A percentile compares a stretch with the other conserved stretches of the same genome.
phyloP scores from a whole-genome alignment of 1,140 invertebrate species.

The Drosophila bifasciata region DNA sequence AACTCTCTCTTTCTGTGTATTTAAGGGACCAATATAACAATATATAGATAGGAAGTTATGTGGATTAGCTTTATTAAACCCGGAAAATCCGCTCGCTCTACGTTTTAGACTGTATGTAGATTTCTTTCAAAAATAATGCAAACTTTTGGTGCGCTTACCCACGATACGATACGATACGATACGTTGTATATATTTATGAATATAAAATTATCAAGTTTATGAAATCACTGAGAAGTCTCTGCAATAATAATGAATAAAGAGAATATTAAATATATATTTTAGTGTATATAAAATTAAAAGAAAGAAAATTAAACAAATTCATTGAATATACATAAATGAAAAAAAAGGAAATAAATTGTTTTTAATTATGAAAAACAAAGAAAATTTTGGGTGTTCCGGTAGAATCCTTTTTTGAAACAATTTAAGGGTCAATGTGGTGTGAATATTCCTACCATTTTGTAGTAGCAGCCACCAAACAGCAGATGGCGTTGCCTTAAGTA shows the following conservation, averaged over 20 bases:
- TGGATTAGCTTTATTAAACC: conserved; percentile 41
- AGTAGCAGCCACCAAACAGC: too few relatives aligned
- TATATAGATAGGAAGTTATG: background rate
- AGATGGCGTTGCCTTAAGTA: too few relatives aligned
- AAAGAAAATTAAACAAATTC: background rate
- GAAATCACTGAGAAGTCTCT: conserved; percentile 26
- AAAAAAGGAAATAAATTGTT: background rate
- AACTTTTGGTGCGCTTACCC: conserved; percentile 47
- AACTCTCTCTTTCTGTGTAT: background rate
- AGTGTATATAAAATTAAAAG: conserved; percentile 17
- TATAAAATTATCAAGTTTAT: conserved; percentile 17
- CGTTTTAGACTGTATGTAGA: conserved; percentile 11
- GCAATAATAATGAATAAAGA: conserved; percentile 17
- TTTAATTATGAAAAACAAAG: background rate
- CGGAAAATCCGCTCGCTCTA: conserved; percentile 1
- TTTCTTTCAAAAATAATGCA: conserved; percentile 13
- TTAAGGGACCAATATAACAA: conserved; percentile 40
- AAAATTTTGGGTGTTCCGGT: conserved; percentile 4
- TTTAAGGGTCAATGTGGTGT: too few relatives aligned
- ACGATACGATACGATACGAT: conserved; percentile 21
- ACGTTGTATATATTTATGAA: conserved; percentile 40
- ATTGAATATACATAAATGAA: conserved; percentile 2
- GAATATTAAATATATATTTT: too few relatives aligned
- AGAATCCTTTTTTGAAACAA: too few relatives aligned
- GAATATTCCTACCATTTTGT: too few relatives aligned